Evolutionary conservation across 2,113 vertebrate species (phyloP).

Genomic region (Atrichornis clamosus): DNA sequence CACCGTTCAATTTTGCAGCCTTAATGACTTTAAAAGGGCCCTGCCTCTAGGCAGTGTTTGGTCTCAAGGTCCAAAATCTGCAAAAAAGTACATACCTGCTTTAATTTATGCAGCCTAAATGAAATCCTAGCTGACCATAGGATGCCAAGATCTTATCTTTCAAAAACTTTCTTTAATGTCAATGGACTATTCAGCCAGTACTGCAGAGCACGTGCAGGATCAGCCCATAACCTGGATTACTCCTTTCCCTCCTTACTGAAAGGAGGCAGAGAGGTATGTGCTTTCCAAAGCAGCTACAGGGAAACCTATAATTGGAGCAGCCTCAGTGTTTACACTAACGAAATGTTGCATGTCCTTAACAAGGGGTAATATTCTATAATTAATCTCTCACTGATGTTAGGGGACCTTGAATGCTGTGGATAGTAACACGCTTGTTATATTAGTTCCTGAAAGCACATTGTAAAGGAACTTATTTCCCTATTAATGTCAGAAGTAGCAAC

Average conservation of each 20-base stretch:
- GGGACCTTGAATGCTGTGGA: neutral
- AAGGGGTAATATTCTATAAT: slow-evolving; percentile 1
- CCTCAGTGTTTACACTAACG: neutral
- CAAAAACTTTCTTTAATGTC: neutral
- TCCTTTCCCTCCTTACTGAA: neutral
- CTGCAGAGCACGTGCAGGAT: fast-evolving
- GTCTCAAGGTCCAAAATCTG: neutral
- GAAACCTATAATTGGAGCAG: neutral
- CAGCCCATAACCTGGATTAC: neutral
- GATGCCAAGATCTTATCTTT: neutral
- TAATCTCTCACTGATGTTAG: neutral
- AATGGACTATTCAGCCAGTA: neutral
- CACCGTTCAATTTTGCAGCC: neutral
- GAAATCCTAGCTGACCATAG: slow-evolving; percentile 1
- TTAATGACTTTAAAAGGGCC: neutral
- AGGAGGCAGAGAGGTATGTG: neutral
- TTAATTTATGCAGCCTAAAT: neutral
- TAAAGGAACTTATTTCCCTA: neutral
- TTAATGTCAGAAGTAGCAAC: neutral
- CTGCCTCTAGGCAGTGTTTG: neutral
- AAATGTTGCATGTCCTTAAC: neutral
- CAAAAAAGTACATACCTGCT: neutral
- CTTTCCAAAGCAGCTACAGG: neutral
- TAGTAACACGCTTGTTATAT: neutral
- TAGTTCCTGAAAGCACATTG: neutral